These are phyloP conservation scores for Leucosticte australis DNA, from an alignment of 2,113 vertebrate genomes.

Conservation along the genomic window DNA sequence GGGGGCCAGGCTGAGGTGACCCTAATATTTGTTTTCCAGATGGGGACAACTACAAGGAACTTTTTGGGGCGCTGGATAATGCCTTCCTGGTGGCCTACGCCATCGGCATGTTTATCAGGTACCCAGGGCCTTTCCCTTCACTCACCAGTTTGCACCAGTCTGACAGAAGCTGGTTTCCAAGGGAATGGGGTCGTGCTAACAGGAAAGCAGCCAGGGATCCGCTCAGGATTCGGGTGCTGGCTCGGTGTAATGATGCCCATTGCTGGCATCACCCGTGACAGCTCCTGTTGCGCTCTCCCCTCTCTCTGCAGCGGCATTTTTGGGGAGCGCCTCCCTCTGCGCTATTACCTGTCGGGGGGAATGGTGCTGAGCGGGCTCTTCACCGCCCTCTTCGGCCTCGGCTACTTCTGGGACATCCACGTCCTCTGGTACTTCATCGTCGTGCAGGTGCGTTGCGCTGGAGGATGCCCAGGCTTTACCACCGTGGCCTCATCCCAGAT, in stretches of 20 bases:
- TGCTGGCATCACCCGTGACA: rapidly evolving
- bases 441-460: constrained; percentile 80
- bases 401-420: constrained; percentile 93
- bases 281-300: neutral
- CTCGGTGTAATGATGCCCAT: rapidly evolving
- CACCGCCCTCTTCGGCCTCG: constrained; percentile 87
- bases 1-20: neutral
- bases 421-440: constrained; percentile 88
- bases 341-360: constrained; percentile 89
- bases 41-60: constrained; percentile 86
- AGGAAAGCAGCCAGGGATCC: neutral
- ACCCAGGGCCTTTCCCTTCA: neutral
- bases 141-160: neutral
- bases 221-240: rapidly evolving
- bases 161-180: neutral
- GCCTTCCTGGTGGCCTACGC: constrained; percentile 95
- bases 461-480: neutral
- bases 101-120: constrained; percentile 98
- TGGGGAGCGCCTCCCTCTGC: constrained; percentile 92
- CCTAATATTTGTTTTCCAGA: constrained; percentile 71
- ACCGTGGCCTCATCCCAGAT: rapidly evolving
- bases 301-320: constrained; percentile 85
- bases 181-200: rapidly evolving
- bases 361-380: constrained; percentile 93
- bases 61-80: constrained; percentile 90